Conservation (phyloP, 1,140 invertebrate species). For the Nasonia giraulti region DNA sequence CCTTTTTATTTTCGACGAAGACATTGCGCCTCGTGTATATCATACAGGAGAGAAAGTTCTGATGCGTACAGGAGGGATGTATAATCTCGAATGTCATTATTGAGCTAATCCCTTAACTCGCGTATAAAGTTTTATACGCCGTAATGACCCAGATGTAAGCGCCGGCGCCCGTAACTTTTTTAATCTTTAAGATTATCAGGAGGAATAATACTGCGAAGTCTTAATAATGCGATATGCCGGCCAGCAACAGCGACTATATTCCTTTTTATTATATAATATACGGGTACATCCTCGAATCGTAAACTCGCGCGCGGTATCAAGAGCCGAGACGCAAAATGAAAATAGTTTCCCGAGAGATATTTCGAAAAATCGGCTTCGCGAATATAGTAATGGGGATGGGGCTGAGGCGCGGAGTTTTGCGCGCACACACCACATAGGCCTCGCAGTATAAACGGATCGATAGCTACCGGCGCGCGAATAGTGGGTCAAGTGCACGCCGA, state of each 20-base stretch:
- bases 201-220: background rate
- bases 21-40: too few relatives aligned
- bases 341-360: too few relatives aligned
- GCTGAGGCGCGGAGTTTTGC: too few relatives aligned
- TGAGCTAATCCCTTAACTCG: background rate
- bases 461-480: slow-evolving; percentile 23
- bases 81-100: background rate
- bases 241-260: background rate
- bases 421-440: too few relatives aligned
- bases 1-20: background rate
- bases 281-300: background rate
- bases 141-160: background rate
- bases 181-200: background rate
- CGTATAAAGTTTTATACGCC: background rate
- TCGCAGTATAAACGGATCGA: background rate
- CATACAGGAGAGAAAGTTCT: background rate
- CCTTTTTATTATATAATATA: background rate
- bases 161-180: background rate
- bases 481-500: slow-evolving; percentile 51
- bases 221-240: background rate
- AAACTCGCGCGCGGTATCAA: background rate
- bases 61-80: too few relatives aligned
- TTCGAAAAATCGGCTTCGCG: too few relatives aligned
- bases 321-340: too few relatives aligned
- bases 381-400: too few relatives aligned